Evolutionary conservation across 2,113 vertebrate genomes (phyloP), one percentile per base, ranked within the genome.

Genomic region (Phylloscopus trochiloides): DNA sequence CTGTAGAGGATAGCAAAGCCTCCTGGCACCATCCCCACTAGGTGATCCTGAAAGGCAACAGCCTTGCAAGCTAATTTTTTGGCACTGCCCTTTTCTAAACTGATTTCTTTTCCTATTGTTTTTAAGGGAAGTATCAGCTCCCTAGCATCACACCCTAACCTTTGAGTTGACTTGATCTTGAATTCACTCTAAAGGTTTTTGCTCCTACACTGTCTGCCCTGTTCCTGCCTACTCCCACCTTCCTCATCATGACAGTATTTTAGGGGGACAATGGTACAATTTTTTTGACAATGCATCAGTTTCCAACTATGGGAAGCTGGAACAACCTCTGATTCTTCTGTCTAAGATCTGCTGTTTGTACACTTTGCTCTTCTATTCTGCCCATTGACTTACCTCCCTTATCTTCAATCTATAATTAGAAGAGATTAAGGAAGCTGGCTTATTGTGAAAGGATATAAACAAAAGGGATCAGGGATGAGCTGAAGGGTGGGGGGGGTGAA

Each of bases 321-420:
- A 71, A 52, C 22, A 42, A 48, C 22, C 67, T 72, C 75, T 66
- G 31, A 61, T 55, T 66, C 36, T 77, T 74, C 77, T 89, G n/a
- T n/a, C 3, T 8, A 83, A 78, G 26, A 71, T 59, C 45, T 91
- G 28, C 38, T 50, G 38, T 48, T 65, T 52, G 29, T 21, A n/a
- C 10, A 45, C 7, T 85, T 94, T 71, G 62, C 14, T 93, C 32
- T 84, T 94, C 54, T 73, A 58, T 85, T 82, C 63, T 89, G 43
- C 10, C 61, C 31, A 36, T 70, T 82, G 68, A 72, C 40, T 92
- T 76, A 67, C 8, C 26, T 68, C 29, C 15, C 20, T 96, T 95
- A 91, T 96, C 92, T 94, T 65, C 51, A n/a, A 85, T 94, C 77
- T 94, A 42, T 81, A 94, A 94, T 94, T 82, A 92, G 51, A 26